Evolutionary conservation across 2,797 vertebrate genomes (phyloP).

Genomic region (Pangasius sanitwongsei): DNA sequence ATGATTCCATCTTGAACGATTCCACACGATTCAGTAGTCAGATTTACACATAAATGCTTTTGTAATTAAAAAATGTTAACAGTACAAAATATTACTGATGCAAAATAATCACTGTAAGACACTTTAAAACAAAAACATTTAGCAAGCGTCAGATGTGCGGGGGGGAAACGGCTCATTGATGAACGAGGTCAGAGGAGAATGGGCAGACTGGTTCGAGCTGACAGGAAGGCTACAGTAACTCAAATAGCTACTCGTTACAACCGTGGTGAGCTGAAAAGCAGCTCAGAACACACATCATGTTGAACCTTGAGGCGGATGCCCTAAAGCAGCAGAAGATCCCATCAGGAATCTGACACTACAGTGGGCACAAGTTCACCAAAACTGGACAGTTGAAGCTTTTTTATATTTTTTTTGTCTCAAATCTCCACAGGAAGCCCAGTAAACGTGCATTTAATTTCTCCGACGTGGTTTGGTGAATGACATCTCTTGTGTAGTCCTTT

Average conservation of each 20-base stretch:
- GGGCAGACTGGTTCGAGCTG: background rate
- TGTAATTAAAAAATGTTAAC: background rate
- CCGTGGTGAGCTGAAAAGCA: background rate
- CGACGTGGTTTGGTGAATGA: background rate
- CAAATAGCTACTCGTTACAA: background rate
- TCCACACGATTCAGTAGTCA: background rate
- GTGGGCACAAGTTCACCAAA: background rate
- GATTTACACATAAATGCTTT: background rate
- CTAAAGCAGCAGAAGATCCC: background rate
- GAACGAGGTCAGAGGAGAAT: background rate
- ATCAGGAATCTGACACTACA: background rate
- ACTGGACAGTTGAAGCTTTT: background rate
- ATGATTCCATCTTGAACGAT: background rate
- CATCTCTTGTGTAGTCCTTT: background rate
- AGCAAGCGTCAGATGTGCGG: too few species aligned
- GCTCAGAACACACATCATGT: background rate
- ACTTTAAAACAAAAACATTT: background rate
- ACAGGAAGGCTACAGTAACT: background rate
- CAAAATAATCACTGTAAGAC: background rate
- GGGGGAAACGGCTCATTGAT: background rate
- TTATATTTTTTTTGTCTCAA: background rate
- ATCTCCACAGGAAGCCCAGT: background rate
- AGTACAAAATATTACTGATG: background rate
- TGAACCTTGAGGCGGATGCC: background rate
- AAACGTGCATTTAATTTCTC: background rate